Percentiles rank a stretch among this genome's conserved stretches.
Evolutionary conservation across 2,113 vertebrate species (phyloP).

Genomic region (Scalopus aquaticus): DNA sequence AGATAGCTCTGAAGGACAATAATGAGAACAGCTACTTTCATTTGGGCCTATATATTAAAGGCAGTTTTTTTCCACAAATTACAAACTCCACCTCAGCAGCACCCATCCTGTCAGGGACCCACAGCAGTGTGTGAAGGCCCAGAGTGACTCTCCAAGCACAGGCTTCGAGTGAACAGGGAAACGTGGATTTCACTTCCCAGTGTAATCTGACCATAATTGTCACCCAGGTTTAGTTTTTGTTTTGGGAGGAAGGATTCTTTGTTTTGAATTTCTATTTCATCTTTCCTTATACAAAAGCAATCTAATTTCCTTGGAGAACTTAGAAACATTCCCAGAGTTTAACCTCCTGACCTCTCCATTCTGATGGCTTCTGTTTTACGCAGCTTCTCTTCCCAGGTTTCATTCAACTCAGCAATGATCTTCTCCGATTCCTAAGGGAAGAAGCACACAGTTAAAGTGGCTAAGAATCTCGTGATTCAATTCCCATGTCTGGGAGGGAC

Average conservation of each 20-base stretch:
- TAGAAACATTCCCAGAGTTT: slow-evolving; percentile 9
- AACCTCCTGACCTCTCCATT: slow-evolving; percentile 94
- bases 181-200: not conserved
- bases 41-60: not conserved
- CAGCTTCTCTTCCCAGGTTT: slow-evolving; percentile 95
- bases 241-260: not conserved
- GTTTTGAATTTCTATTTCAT: slow-evolving; percentile 30
- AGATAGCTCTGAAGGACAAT: not conserved
- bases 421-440: slow-evolving; percentile 95
- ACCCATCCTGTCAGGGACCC: not conserved
- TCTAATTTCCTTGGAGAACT: not conserved
- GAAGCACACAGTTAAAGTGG: slow-evolving; percentile 49
- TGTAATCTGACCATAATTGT: not conserved
- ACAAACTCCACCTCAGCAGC: not conserved
- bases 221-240: not conserved
- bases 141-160: not conserved
- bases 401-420: slow-evolving; percentile 98
- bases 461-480: not conserved
- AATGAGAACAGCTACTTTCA: not conserved
- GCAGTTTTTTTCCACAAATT: not conserved
- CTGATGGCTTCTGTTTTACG: slow-evolving; percentile 98
- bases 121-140: not conserved
- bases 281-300: slow-evolving; percentile 26
- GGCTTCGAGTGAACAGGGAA: not conserved
- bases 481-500: not conserved